Evolutionary conservation across 1,140 invertebrate species (phyloP).

Genomic region (Drosophila jambulina): DNA sequence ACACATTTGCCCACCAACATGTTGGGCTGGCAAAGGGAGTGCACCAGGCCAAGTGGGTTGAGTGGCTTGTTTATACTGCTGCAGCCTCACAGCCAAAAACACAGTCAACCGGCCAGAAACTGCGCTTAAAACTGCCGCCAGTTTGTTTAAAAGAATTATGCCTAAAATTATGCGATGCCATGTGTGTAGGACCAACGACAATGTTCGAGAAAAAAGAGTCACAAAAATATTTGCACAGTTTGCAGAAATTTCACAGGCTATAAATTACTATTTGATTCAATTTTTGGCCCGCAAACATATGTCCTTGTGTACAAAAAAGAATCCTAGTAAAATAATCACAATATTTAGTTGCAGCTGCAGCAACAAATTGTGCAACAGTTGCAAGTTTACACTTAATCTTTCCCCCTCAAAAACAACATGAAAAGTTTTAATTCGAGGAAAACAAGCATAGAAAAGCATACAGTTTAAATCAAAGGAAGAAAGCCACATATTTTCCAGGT

Average conservation of each 20-base stretch:
- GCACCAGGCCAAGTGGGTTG: constrained; percentile 19
- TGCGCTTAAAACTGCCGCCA: constrained; percentile 13
- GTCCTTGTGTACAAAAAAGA: constrained; percentile 17
- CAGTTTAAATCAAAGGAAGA: neutral
- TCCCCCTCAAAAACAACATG: neutral
- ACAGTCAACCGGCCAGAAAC: neutral
- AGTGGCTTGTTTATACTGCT: constrained; percentile 39
- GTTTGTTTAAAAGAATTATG: constrained; percentile 50
- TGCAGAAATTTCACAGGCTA: constrained; percentile 45
- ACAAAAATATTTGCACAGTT: constrained; percentile 34
- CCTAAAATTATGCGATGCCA: constrained; percentile 72
- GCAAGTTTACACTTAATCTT: constrained; percentile 31
- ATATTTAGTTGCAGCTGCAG: constrained; percentile 44
- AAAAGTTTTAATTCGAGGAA: neutral
- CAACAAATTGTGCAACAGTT: constrained; percentile 60
- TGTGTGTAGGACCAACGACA: constrained; percentile 46
- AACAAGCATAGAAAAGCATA: neutral
- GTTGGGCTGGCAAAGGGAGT: constrained; percentile 17
- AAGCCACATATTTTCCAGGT: neutral
- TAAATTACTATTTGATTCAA: constrained; percentile 73
- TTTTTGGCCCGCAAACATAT: constrained; percentile 47
- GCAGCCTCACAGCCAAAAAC: constrained; percentile 17
- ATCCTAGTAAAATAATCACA: constrained; percentile 22
- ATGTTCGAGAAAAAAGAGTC: neutral
- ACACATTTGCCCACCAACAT: constrained; percentile 4